phyloP scores from a whole-genome alignment of 2,888 invertebrate genomes.

The Scrobipalpa costella region DNA sequence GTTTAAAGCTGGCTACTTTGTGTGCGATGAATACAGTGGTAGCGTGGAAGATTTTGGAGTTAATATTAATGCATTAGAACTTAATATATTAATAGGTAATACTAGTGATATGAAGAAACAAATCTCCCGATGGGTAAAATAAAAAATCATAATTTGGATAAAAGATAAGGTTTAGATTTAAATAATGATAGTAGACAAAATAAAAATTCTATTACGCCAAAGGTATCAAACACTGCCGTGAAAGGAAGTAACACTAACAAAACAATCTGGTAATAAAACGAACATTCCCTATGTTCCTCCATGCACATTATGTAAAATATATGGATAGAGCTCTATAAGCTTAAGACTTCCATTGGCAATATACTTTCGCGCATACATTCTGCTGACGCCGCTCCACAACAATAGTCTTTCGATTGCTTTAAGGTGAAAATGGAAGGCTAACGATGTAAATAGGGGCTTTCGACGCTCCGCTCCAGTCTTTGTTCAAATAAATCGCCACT shows the following conservation, averaged over 20 bases:
- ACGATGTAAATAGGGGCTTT: conserved; percentile 49
- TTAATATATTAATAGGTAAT: too few relatives aligned
- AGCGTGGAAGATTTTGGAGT: not conserved
- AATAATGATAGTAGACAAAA: too few relatives aligned
- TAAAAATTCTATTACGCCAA: too few relatives aligned
- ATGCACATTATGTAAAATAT: not conserved
- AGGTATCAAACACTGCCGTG: not conserved
- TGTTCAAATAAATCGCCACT: conserved; percentile 25
- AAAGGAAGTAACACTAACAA: not conserved
- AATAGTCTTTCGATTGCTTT: conserved; percentile 42
- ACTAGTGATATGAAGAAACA: too few relatives aligned
- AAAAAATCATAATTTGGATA: too few relatives aligned
- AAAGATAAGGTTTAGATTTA: too few relatives aligned
- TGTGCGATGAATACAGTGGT: not conserved
- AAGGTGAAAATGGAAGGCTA: conserved; percentile 54
- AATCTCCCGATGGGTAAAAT: too few relatives aligned
- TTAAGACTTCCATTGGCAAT: conserved; percentile 8
- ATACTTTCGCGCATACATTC: conserved; percentile 13
- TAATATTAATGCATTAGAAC: not conserved
- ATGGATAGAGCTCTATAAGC: conserved; percentile 4
- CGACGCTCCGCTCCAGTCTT: conserved; percentile 33
- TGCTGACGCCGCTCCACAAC: conserved; percentile 34
- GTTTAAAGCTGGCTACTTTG: conserved; percentile 7
- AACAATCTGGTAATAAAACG: not conserved
- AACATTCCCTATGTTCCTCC: not conserved